Evolutionary conservation across 2,888 invertebrate species (phyloP).

Genomic region (Acanthopleura granulata): DNA sequence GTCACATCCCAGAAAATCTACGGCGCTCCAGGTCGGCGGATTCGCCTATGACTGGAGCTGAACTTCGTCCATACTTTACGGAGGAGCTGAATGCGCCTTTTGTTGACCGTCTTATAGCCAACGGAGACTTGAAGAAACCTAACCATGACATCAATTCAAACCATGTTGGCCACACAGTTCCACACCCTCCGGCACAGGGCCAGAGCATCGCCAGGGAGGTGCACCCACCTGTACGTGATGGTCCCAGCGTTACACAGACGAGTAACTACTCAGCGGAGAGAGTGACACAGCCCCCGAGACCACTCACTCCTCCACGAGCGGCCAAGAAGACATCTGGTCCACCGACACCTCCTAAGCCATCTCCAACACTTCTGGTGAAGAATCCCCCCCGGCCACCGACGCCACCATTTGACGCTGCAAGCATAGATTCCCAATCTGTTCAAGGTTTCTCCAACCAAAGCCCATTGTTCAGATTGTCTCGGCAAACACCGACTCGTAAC

Average conservation of each 20-base stretch:
- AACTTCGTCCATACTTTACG: background rate
- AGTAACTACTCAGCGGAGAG: background rate
- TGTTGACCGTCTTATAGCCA: background rate
- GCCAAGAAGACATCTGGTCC: background rate
- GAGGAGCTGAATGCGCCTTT: background rate
- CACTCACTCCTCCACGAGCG: background rate
- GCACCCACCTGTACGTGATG: background rate
- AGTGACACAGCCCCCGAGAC: background rate
- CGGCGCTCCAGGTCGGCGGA: constrained; percentile 14
- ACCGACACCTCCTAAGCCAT: background rate
- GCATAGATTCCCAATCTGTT: constrained; percentile 13
- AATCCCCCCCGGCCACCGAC: background rate
- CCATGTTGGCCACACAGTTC: background rate
- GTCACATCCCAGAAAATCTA: background rate
- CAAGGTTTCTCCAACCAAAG: background rate
- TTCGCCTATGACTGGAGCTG: background rate
- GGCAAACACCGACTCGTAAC: background rate
- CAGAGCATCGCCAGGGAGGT: background rate
- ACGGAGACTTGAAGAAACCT: background rate
- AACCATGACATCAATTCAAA: constrained; percentile 10
- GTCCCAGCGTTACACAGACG: background rate
- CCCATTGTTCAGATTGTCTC: background rate
- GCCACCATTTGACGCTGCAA: constrained; percentile 5
- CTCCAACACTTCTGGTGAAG: background rate
- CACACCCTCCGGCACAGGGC: background rate